Evolutionary conservation across 2,888 invertebrate species (phyloP).

Genomic region (Lysandra bellargus): DNA sequence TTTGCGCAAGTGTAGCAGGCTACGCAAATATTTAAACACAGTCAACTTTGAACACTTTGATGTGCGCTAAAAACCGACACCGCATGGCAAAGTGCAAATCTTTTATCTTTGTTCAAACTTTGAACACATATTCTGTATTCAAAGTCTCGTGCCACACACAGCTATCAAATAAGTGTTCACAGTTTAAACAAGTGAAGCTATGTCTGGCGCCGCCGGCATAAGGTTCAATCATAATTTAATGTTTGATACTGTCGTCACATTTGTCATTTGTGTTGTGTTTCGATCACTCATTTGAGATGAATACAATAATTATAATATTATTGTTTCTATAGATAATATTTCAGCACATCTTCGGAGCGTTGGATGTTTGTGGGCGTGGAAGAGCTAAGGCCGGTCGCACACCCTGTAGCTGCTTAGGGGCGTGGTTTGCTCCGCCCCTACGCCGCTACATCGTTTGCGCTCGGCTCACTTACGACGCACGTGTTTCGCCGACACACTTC

Average conservation of each 20-base stretch:
- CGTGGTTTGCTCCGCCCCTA: slow-evolving; percentile 64
- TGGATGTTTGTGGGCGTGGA: slow-evolving; percentile 19
- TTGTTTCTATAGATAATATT: slow-evolving; percentile 14
- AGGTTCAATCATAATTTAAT: too few species aligned
- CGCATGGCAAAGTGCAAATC: too few species aligned
- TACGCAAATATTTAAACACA: too few species aligned
- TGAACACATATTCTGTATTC: too few species aligned
- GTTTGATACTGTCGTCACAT: background rate
- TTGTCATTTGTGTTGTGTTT: background rate
- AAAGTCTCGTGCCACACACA: too few species aligned
- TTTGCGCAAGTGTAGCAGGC: too few species aligned
- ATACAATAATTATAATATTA: background rate
- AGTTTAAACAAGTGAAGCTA: too few species aligned
- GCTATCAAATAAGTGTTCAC: too few species aligned
- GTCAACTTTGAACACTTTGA: too few species aligned
- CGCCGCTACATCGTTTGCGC: slow-evolving; percentile 68
- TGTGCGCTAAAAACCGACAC: too few species aligned
- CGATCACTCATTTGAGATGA: background rate
- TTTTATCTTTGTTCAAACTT: too few species aligned
- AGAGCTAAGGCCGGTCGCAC: slow-evolving; percentile 51
- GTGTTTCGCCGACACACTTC: slow-evolving; percentile 37
- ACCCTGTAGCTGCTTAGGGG: slow-evolving; percentile 81
- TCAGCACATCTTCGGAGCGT: slow-evolving; percentile 17
- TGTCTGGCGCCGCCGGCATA: too few species aligned
- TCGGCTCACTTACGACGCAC: slow-evolving; percentile 45